These are phyloP conservation scores for Heliconius erato DNA, from an alignment of 2,888 invertebrate species.

Conservation along the genomic window DNA sequence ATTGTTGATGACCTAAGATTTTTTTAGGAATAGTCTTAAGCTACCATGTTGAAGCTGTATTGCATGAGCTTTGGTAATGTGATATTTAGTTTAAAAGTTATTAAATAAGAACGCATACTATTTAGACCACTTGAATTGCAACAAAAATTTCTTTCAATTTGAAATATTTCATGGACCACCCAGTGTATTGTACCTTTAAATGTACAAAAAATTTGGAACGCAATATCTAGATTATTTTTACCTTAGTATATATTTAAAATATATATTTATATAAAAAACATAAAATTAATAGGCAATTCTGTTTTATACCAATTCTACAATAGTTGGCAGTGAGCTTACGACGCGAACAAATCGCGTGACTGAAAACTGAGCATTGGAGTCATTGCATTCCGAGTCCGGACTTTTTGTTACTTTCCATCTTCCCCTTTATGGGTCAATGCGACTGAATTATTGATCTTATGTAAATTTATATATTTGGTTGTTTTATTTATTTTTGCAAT, in stretches of 20 bases:
- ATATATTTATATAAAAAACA: neutral
- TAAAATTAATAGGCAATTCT: conserved; percentile 58
- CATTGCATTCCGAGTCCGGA: conserved; percentile 75
- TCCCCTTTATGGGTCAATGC: conserved; percentile 75
- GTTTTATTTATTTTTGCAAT: neutral
- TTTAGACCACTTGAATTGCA: neutral
- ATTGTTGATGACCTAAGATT: neutral
- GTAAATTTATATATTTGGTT: conserved; percentile 28
- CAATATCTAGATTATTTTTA: neutral
- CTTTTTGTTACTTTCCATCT: conserved; percentile 60
- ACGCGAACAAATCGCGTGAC: conserved; percentile 81
- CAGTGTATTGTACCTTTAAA: neutral
- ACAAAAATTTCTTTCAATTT: no score
- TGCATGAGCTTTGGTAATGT: neutral
- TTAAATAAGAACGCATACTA: neutral
- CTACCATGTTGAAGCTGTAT: neutral
- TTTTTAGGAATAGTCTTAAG: neutral
- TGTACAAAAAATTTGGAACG: neutral
- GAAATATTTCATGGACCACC: no score
- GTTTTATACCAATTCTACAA: conserved; percentile 53
- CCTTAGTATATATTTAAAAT: neutral
- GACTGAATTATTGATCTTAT: conserved; percentile 65
- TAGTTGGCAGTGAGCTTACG: conserved; percentile 78
- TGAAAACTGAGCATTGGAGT: conserved; percentile 73
- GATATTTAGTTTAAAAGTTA: neutral